Percentiles rank a stretch among this genome's conserved stretches.
Evolutionary conservation across 37 sponge, comb jelly and placozoan genomes (phyloP).

Genomic region (Ianthella basta): DNA sequence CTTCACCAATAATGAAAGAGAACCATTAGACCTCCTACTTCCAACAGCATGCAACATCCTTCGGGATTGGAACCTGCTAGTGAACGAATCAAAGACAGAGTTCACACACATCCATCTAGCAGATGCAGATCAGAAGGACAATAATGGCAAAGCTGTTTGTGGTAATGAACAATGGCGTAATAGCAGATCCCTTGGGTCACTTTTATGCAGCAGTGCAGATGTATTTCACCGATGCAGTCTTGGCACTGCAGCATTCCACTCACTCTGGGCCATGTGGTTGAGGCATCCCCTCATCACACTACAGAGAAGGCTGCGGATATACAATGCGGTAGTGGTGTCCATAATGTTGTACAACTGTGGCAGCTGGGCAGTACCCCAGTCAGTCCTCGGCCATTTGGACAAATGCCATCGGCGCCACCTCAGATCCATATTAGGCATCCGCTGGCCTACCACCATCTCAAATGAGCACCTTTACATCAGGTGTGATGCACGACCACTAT

Average conservation of each 20-base stretch:
- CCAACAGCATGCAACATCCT: constrained; percentile 16
- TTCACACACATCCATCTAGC: constrained; percentile 29
- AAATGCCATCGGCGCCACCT: constrained; percentile 24
- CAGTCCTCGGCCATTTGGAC: neutral
- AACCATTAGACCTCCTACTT: neutral
- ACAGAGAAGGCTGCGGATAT: constrained; percentile 13
- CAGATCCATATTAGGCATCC: constrained; percentile 11
- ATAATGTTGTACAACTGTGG: constrained; percentile 25
- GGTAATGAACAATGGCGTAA: constrained; percentile 34
- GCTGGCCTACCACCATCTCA: constrained; percentile 24
- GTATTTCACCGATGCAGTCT: constrained; percentile 10
- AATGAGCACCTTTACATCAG: constrained; percentile 30
- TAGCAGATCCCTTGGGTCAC: constrained; percentile 35
- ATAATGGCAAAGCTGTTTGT: neutral
- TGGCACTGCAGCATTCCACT: constrained; percentile 1
- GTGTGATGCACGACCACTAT: constrained; percentile 15
- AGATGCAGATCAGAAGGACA: constrained; percentile 1
- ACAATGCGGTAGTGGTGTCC: constrained; percentile 21
- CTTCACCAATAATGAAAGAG: constrained; percentile 21
- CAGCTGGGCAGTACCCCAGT: constrained; percentile 22
- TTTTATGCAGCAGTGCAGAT: constrained; percentile 10
- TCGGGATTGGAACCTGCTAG: constrained; percentile 23
- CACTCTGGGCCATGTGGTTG: constrained; percentile 29
- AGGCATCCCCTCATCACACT: constrained; percentile 11
- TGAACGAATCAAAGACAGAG: constrained; percentile 40